Base-by-base conservation (phyloP, 2,888 invertebrate genomes). In the Aplocera efformata region DNA sequence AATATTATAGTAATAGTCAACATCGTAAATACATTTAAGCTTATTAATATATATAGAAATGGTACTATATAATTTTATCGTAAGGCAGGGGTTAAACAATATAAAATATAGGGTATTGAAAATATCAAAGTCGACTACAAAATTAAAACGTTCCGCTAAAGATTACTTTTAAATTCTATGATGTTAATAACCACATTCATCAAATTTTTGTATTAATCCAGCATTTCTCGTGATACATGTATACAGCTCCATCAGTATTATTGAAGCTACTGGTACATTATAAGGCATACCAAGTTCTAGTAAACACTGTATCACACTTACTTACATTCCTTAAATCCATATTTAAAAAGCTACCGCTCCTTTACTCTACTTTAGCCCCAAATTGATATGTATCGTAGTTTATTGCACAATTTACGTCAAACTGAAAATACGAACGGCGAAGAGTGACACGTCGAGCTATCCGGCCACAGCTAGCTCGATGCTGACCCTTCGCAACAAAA, bases 321-420 rank as follows among this genome's bases (percentile, higher is more conserved):
- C 62, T 74, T 73, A 77, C 70, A 55, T 56, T 63, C 64, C 65
- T 60, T 67, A 70, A 67, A 70, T 67, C 67, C 67, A 58, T 63
- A 54, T 72, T 71, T 80, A 81, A 70, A 74, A 83, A 82, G 75
- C 82, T 77, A 72, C 79, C 82, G 75, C 79, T 79, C 79, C 81
- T 58, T 68, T 75, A 72, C 64, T 67, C 61, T 64, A 61, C 54
- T 66, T 68, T 67, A 86, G 85, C 84, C 79, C 78, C 76, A 82
- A 72, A 70, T 85, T 88, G 86, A 88, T 88, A 88, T 86, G 86
- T 88, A 82, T 88, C 84, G 84, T 82, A 79, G 66, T 78, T 79
- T 79, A 79, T 77, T 79, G 75, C 79, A 79, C 75, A 81, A 78
- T 80, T 82, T 79, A 81, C 76, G 60, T 80, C 35, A 67, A 56